Evolutionary conservation across 2,797 vertebrate genomes (phyloP).

Genomic region (Kryptolebias ocellatus): DNA sequence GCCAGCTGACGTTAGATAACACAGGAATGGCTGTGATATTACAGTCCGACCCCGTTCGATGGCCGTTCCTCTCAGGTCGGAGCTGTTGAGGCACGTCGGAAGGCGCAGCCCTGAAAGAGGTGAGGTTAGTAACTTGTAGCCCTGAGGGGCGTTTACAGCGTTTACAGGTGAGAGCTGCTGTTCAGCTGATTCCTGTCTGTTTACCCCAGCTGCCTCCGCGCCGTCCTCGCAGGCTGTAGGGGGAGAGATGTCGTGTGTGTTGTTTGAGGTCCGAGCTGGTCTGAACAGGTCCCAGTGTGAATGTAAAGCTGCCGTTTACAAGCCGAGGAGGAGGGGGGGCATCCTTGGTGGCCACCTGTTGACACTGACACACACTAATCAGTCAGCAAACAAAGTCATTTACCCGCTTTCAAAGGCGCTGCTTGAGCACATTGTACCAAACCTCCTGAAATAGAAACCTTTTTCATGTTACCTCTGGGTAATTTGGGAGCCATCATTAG

Average conservation of each 20-base stretch:
- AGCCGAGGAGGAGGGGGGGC: slow-evolving; percentile 58
- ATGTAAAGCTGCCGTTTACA: slow-evolving; percentile 68
- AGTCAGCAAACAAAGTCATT: slow-evolving; percentile 82
- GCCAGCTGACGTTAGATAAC: too few species aligned
- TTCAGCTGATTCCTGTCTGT: slow-evolving; percentile 39
- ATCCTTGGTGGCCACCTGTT: slow-evolving; percentile 81
- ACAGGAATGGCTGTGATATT: too few species aligned
- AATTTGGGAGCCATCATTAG: slow-evolving; percentile 78
- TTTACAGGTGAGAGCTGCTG: slow-evolving; percentile 29
- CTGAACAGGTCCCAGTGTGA: slow-evolving; percentile 76
- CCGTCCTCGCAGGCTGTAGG: slow-evolving; percentile 33
- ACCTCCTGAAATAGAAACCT: slow-evolving; percentile 73
- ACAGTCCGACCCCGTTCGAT: neutral
- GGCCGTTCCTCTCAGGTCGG: slow-evolving; percentile 22
- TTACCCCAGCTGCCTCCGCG: slow-evolving; percentile 22
- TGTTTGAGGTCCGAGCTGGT: slow-evolving; percentile 64
- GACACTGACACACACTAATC: slow-evolving; percentile 83
- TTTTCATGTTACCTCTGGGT: slow-evolving; percentile 73
- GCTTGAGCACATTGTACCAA: slow-evolving; percentile 65
- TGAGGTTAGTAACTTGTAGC: slow-evolving; percentile 56
- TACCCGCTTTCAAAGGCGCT: slow-evolving; percentile 71
- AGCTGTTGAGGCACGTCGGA: slow-evolving; percentile 70
- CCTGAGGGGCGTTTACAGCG: slow-evolving; percentile 46
- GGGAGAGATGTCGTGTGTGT: slow-evolving; percentile 36
- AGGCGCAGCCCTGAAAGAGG: slow-evolving; percentile 51